Evolutionary conservation across 2,888 invertebrate genomes (phyloP), one percentile per base, ranked within the genome.

Genomic region (Junonia oenone): DNA sequence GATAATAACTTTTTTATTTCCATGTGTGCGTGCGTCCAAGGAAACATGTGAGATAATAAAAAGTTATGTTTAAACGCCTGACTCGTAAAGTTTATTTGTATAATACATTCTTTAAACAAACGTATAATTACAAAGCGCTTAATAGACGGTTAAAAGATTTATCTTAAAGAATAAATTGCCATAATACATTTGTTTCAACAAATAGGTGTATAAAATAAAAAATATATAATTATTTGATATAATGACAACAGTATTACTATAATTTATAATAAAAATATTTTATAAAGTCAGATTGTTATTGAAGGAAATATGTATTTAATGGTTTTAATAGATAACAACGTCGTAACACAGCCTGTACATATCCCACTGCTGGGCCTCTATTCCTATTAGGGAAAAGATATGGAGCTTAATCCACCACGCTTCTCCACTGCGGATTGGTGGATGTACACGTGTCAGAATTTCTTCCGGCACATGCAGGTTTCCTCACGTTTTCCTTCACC

Each of bases 51-150:
- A 85, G 86, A 83, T 84, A 83, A 85, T 88, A 87, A 87, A 75
- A 87, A 77, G 76, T 81, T 78, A 82, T 79, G 81, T 75, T 75
- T 77, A 74, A 79, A 81, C 83, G 79, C 75, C 78, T 75, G 73
- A 77, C 76, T 85, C 85, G 85, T 87, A 86, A 86, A 86, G 79
- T 86, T 87, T 89, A 86, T 87, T 87, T 84, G 83, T 87, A 78
- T 87, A 78, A 75, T 77, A 72, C 81, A 78, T 85, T 83, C 76
- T 85, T 84, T 82, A 84, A 82, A 85, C 82, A 86, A 84, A 88
- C 78, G 76, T 74, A 81, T 85, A 83, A 87, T 87, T 84, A 87
- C 77, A 72, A 52, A 19, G 27, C 52, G 52, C 52, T 52, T 52
- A 35, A 85, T 80, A 69, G 77, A 72, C 72, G 78, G 79, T 73